Evolutionary conservation across 2,888 invertebrate genomes (phyloP).

Genomic region (Chydorus sphaericus): DNA sequence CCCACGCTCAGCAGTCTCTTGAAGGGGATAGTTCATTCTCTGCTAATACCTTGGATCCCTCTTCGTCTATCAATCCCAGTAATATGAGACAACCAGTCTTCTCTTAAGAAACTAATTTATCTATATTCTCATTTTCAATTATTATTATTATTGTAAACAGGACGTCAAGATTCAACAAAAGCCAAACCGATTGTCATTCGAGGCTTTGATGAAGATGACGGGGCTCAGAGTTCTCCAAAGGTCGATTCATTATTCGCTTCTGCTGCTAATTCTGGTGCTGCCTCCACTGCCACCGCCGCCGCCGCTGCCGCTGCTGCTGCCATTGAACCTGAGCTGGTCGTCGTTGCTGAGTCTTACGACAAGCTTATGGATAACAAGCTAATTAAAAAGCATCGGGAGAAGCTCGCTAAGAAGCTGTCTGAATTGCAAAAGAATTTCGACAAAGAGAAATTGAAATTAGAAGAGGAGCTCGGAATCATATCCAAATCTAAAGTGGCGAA

Average conservation of each 20-base stretch:
- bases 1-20: background rate
- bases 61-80: background rate
- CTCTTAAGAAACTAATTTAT: too few species aligned
- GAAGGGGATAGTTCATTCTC: background rate
- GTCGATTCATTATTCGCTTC: too few species aligned
- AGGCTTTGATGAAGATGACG: background rate
- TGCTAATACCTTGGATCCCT: background rate
- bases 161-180: constrained; percentile 11
- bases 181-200: background rate
- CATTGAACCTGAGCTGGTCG: constrained; percentile 26
- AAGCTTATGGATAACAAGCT: constrained; percentile 64
- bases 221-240: too few species aligned
- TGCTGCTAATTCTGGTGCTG: too few species aligned
- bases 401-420: constrained; percentile 78
- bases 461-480: constrained; percentile 29
- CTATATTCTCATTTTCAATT: too few species aligned
- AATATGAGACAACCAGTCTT: too few species aligned
- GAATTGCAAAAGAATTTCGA: constrained; percentile 64
- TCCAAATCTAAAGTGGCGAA: constrained; percentile 36
- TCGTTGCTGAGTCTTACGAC: constrained; percentile 63
- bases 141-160: background rate
- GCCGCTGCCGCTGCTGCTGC: too few species aligned
- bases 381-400: constrained; percentile 64
- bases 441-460: constrained; percentile 34
- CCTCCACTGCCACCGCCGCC: too few species aligned